Conservation (phyloP, 2,797 vertebrate species). For the Spondyliosoma cantharus region DNA sequence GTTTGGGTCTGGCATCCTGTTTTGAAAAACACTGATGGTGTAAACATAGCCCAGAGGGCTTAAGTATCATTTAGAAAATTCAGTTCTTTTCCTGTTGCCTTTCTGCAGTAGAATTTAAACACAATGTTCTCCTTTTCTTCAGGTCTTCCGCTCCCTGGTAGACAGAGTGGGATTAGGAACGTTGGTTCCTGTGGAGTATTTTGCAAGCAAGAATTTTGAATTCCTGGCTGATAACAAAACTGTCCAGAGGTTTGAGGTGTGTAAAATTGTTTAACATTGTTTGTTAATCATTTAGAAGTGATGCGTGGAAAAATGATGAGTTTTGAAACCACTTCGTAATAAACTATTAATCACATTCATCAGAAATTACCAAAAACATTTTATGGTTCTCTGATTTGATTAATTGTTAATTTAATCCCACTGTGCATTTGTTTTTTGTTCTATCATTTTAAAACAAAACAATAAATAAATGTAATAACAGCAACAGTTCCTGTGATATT, state of each 20-base stretch:
- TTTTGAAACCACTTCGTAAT: neutral
- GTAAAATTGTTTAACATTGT: conserved; percentile 6
- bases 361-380: neutral
- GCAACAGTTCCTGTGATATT: neutral
- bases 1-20: too few species aligned
- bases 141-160: conserved; percentile 94
- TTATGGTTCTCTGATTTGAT: neutral
- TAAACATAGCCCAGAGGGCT: too few species aligned
- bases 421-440: neutral
- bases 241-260: conserved; percentile 94
- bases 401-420: neutral
- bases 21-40: too few species aligned
- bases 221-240: conserved; percentile 92
- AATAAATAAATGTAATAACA: neutral
- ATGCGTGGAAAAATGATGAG: neutral
- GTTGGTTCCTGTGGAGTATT: conserved; percentile 94
- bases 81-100: neutral
- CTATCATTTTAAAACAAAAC: neutral
- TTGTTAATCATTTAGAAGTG: neutral
- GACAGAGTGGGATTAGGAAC: conserved; percentile 95
- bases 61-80: neutral
- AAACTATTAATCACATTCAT: neutral
- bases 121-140: conserved; percentile 17
- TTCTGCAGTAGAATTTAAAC: neutral
- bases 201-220: conserved; percentile 90